Base-by-base conservation (phyloP, 2,888 invertebrate genomes). In the Drosophila nr. medialis region DNA sequence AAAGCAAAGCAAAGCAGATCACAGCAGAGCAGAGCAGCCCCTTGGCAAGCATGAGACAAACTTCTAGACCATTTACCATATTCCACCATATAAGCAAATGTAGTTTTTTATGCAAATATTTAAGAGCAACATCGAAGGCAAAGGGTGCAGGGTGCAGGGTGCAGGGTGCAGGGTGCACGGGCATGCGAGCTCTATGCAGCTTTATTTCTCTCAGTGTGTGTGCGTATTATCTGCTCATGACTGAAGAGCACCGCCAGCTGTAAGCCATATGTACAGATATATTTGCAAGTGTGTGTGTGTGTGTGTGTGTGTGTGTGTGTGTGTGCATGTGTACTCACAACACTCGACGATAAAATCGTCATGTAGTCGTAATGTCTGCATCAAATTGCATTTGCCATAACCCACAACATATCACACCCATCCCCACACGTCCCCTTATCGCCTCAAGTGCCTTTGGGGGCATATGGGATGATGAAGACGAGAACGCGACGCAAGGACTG, bases 291-390 rank as follows among this genome's bases (percentile, higher is more conserved):
- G 27, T 38, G 29, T 55, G 45, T 40, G 64, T 55, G 51, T 68
- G 55, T 53, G 64, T 55, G 65, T 30, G 40, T 30, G 62, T 54
- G 51, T n/a, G 51, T 68, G 55, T 53, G 64, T 55, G 65, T 30
- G 40, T 30, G 62, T 54, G 51, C 62, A 56, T 54, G 67, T 56
- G 69, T 38, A 40, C 55, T 21, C 66, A 79, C 83, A 86, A 90
- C 89, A 89, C 85, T 85, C 82, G 89, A 89, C 90, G 89, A 90
- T 85, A 89, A 85, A 85, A 85, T 84, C 90, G 90, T 85, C 84
- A 84, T 90, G 90, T 85, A 90, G 85, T 85, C 90, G 90, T 90
- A 85, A 85, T 85, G 85, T 85, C 85, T 85, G 90, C 85, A 85
- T 85, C 90, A 85, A 90, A 85, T 85, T 85, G 85, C 85, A 90